These are phyloP conservation scores for Aurelia coerulea DNA, from an alignment of 30 jellyfish, hydroid and myxozoan genomes.

Conservation along the genomic window DNA sequence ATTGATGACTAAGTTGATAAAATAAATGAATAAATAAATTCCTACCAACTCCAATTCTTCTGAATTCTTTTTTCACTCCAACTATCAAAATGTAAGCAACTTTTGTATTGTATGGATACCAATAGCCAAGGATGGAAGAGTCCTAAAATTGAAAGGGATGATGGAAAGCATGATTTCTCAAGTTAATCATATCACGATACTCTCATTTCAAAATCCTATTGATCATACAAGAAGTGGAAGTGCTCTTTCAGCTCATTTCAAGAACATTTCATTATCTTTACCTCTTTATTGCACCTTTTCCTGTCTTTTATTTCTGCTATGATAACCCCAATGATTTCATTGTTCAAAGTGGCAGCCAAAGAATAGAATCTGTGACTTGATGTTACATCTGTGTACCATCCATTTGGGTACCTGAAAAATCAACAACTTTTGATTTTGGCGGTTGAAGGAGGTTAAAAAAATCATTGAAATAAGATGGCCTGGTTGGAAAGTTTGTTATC, in stretches of 20 bases:
- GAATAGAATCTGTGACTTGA: slow-evolving; percentile 73
- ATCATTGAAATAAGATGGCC: too few species aligned
- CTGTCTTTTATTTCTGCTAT: slow-evolving; percentile 85
- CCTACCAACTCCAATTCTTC: slow-evolving; percentile 97
- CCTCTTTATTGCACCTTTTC: slow-evolving; percentile 85
- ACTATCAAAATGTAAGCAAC: slow-evolving; percentile 94
- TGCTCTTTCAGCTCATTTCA: not conserved
- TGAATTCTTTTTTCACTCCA: slow-evolving; percentile 88
- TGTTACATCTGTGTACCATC: slow-evolving; percentile 93
- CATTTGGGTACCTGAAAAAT: slow-evolving; percentile 86
- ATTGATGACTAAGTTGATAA: too few species aligned
- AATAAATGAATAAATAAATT: not conserved
- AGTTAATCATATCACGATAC: too few species aligned
- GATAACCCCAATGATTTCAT: slow-evolving; percentile 83
- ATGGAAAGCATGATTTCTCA: not conserved
- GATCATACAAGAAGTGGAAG: too few species aligned
- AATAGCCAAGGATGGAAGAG: slow-evolving; percentile 86
- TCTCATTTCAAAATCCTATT: too few species aligned
- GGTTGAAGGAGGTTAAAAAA: too few species aligned
- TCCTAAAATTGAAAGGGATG: slow-evolving; percentile 58
- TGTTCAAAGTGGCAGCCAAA: slow-evolving; percentile 82
- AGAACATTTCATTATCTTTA: slow-evolving; percentile 7
- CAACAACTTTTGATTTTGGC: too few species aligned
- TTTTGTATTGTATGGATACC: slow-evolving; percentile 91
- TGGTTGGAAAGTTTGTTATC: too few species aligned